phyloP scores from a whole-genome alignment of 2,888 invertebrate genomes.

The Esperia sulphurella region DNA sequence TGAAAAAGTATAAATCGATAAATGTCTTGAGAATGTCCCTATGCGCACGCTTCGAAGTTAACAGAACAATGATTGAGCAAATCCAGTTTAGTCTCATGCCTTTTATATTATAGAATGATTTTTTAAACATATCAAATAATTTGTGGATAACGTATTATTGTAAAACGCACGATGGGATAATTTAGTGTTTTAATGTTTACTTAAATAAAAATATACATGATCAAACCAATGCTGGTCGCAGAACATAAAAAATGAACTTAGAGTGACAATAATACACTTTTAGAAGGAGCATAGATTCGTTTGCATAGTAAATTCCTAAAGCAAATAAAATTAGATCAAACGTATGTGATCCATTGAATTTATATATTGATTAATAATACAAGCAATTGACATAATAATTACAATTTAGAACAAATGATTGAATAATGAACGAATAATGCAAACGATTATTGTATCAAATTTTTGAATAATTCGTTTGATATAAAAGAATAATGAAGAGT shows the following conservation, averaged over 20 bases:
- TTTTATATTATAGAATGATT: slow-evolving; percentile 35
- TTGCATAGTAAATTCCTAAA: slow-evolving; percentile 14
- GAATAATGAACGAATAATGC: slow-evolving; percentile 10
- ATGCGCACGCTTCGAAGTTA: slow-evolving; percentile 9
- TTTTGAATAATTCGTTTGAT: slow-evolving; percentile 24
- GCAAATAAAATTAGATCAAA: too few species aligned
- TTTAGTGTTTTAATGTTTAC: slow-evolving; percentile 25
- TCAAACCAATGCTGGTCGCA: slow-evolving; percentile 15
- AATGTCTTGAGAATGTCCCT: slow-evolving; percentile 29
- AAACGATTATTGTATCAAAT: slow-evolving; percentile 23
- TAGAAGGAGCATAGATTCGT: slow-evolving; percentile 45
- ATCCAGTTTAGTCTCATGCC: slow-evolving; percentile 24
- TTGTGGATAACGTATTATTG: slow-evolving; percentile 27
- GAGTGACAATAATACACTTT: slow-evolving; percentile 55
- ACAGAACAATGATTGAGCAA: slow-evolving; percentile 62
- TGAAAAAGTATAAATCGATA: not conserved
- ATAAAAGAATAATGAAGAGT: slow-evolving; percentile 26
- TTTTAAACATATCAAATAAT: slow-evolving; percentile 66
- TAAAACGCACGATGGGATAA: not conserved
- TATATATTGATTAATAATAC: too few species aligned
- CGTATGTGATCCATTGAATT: too few species aligned
- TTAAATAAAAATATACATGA: slow-evolving; percentile 25
- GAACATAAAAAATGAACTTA: slow-evolving; percentile 24
- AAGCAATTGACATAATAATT: slow-evolving; percentile 6
- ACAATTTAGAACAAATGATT: slow-evolving; percentile 30